phyloP scores from a whole-genome alignment of 2,888 invertebrate species.

The Dyspetes luteomarginatus region DNA sequence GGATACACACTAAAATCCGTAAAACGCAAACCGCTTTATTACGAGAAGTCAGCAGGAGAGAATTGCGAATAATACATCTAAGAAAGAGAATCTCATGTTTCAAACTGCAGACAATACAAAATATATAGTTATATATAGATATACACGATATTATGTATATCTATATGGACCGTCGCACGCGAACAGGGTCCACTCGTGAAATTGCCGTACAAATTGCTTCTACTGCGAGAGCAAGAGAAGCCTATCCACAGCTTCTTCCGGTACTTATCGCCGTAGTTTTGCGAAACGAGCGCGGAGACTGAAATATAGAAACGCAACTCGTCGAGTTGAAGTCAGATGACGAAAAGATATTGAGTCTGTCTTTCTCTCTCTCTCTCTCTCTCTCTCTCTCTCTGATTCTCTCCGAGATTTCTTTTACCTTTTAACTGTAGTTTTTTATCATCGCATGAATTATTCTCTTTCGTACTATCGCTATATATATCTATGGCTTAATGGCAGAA shows the following conservation, averaged over 20 bases:
- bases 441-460: neutral
- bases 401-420: neutral
- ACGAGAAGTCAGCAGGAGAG: slow-evolving; percentile 20
- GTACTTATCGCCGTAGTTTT: slow-evolving; percentile 68
- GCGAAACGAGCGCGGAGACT: slow-evolving; percentile 60
- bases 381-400: neutral
- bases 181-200: slow-evolving; percentile 65
- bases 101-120: neutral
- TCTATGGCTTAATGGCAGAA: too few relatives aligned
- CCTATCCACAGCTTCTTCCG: slow-evolving; percentile 69
- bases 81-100: slow-evolving; percentile 41
- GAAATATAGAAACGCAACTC: slow-evolving; percentile 33
- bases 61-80: slow-evolving; percentile 51
- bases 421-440: neutral
- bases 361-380: neutral
- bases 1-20: slow-evolving; percentile 56
- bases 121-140: too few relatives aligned
- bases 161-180: slow-evolving; percentile 36
- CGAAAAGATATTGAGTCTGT: slow-evolving; percentile 36
- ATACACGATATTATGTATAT: too few relatives aligned
- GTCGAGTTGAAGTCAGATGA: slow-evolving; percentile 45
- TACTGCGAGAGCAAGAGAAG: slow-evolving; percentile 54
- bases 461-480: neutral
- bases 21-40: slow-evolving; percentile 40
- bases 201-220: slow-evolving; percentile 72